A percentile compares a stretch with the other conserved stretches of the same genome.
Evolutionary conservation across 2,113 vertebrate genomes (phyloP).

Genomic region (Pao palembangensis): DNA sequence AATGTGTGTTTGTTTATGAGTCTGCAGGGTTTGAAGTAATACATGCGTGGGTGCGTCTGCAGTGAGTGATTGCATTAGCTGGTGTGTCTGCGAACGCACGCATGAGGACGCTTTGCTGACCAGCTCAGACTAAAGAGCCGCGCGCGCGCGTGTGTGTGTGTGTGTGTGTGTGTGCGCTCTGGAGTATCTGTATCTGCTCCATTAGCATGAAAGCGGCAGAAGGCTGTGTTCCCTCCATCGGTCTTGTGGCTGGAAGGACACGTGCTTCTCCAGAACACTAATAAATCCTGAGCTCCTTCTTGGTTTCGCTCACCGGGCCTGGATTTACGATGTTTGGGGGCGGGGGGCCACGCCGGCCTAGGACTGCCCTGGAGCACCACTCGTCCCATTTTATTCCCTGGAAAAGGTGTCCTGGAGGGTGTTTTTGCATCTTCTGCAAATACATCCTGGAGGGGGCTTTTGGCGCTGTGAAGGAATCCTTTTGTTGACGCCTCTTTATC

Average conservation of each 20-base stretch:
- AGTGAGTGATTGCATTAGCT: background rate
- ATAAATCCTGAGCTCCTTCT: conserved; percentile 4
- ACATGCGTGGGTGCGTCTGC: background rate
- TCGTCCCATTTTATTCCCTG: too few species aligned
- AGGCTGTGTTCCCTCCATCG: conserved; percentile 14
- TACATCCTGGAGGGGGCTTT: too few species aligned
- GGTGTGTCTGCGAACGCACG: background rate
- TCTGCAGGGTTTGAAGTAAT: background rate
- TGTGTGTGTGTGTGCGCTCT: background rate
- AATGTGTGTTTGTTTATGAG: conserved; percentile 11
- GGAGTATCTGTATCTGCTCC: background rate
- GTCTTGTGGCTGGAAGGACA: background rate
- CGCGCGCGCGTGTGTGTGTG: background rate
- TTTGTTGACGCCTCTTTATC: too few species aligned
- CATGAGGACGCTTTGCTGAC: too few species aligned
- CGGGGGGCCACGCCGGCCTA: too few species aligned
- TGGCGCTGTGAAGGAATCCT: too few species aligned
- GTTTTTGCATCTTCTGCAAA: too few species aligned
- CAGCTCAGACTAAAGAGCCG: background rate
- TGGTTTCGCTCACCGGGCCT: conserved; percentile 3
- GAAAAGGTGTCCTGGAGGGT: too few species aligned
- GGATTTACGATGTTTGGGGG: too few species aligned
- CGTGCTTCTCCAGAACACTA: background rate
- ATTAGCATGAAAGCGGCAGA: background rate
- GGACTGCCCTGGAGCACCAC: too few species aligned